Base-by-base conservation (phyloP, 2,113 vertebrate species). In the Pardalotus punctatus region DNA sequence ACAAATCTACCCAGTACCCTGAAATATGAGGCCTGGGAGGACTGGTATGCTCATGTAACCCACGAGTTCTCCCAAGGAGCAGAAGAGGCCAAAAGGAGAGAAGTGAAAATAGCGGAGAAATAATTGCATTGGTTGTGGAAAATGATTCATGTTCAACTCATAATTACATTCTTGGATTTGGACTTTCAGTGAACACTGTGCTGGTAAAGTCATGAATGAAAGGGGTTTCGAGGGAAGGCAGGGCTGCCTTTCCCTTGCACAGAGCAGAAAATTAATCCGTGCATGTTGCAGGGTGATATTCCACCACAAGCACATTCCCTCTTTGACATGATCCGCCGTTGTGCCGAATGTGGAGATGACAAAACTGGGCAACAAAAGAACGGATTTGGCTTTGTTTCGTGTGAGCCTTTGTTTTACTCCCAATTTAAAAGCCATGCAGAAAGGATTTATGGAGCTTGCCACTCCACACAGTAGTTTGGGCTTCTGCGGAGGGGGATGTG, bases 21-120 rank as follows among this genome's bases (percentile, higher is more conserved):
- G 54, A 82, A 73, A 45, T 28, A 57, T 2, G n/a, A 73, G 57
- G 22, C 28, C 84, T 70, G 47, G 38, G 22, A 91, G 54, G 14
- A 66, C 35, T 57, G 23, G 79, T 45, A 61, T 0, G 1, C n/a
- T 82, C 2, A 0, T 33, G 24, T 36, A 40, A 62, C 36, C 9
- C 31, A 19, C 24, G 27, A 14, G 7, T 24, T 88, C 24, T 38
- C 66, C 25, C 58, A 8, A 33, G 22, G 28, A 86, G 62, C 23
- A 69, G 60, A 83, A 72, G 19, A 80, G 29, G 24, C 25, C 25
- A 70, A 88, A 65, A 53, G n/a, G 6, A 76, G 6, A 27, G 17
- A 48, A 79, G 10, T 27, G 60, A 86, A 92, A 88, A 58, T 36
- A 62, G 0, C 36, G 33, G n/a, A 76, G 29, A 93, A 96, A 64